Conservation (phyloP, 2,113 vertebrate genomes). For the Lampris incognitus region DNA sequence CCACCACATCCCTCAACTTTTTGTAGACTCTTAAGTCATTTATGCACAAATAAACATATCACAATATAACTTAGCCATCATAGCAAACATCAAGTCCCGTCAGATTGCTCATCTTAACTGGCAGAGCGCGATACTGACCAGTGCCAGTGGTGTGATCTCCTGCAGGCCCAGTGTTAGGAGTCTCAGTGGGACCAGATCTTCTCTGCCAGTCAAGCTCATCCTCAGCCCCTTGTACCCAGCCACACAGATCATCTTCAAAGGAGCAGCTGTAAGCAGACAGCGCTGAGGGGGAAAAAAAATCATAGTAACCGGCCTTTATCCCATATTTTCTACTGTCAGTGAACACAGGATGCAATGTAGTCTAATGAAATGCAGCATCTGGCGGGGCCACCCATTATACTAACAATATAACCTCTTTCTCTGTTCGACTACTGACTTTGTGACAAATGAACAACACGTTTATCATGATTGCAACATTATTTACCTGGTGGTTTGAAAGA, state of each 20-base stretch:
- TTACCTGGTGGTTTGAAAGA: slow-evolving; percentile 78
- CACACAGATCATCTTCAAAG: slow-evolving; percentile 77
- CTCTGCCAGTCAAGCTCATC: slow-evolving; percentile 75
- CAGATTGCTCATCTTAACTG: neutral
- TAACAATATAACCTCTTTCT: neutral
- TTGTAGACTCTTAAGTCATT: neutral
- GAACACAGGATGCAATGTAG: neutral
- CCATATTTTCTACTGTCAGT: neutral
- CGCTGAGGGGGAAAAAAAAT: slow-evolving; percentile 50
- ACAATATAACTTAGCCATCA: neutral
- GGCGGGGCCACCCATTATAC: neutral
- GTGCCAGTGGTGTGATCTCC: slow-evolving; percentile 79
- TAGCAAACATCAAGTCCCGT: neutral
- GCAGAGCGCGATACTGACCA: slow-evolving; percentile 48
- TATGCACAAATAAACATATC: neutral
- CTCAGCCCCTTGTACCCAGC: slow-evolving; percentile 75
- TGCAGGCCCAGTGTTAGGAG: slow-evolving; percentile 77
- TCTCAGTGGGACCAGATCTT: slow-evolving; percentile 67
- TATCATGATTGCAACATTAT: neutral
- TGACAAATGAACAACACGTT: neutral
- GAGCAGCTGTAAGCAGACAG: slow-evolving; percentile 63
- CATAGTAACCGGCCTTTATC: neutral
- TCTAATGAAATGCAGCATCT: neutral
- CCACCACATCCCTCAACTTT: too few species aligned
- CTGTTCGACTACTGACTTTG: neutral